Conservation (phyloP, 2,797 vertebrate species). For the Enteromius trimaculatus region DNA sequence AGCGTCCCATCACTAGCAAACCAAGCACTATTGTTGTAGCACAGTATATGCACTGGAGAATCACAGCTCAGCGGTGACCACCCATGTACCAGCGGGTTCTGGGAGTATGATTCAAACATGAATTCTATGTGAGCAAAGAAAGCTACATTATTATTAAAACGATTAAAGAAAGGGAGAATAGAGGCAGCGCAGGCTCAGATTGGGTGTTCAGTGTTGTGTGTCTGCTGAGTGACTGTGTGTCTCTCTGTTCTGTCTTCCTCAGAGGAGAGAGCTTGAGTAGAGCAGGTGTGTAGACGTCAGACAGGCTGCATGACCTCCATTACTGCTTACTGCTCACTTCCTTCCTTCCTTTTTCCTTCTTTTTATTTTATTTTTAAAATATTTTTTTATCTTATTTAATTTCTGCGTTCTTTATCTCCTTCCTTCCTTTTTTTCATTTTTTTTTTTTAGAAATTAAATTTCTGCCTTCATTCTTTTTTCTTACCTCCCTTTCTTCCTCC, state of each 20-base stretch:
- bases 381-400: background rate
- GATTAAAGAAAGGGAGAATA: background rate
- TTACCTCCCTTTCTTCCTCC: background rate
- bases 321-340: constrained; percentile 25
- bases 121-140: background rate
- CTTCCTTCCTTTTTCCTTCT: constrained; percentile 52
- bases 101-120: background rate
- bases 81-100: background rate
- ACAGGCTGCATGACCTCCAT: constrained; percentile 77
- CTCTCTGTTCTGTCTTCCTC: constrained; percentile 83
- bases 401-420: background rate
- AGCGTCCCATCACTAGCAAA: background rate
- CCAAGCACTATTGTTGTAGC: background rate
- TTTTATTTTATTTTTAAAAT: background rate
- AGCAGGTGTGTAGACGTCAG: constrained; percentile 82
- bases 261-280: constrained; percentile 79
- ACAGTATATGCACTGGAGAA: background rate
- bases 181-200: background rate
- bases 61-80: background rate
- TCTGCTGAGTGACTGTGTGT: constrained; percentile 78
- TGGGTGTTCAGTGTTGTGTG: constrained; percentile 59
- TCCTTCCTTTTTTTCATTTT: too few species aligned
- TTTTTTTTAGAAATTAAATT: background rate
- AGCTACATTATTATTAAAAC: background rate
- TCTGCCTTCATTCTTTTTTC: background rate